Evolutionary conservation across 2,888 invertebrate species (phyloP), one percentile per base, ranked within the genome.

Genomic region (Stomorhina lunata): DNA sequence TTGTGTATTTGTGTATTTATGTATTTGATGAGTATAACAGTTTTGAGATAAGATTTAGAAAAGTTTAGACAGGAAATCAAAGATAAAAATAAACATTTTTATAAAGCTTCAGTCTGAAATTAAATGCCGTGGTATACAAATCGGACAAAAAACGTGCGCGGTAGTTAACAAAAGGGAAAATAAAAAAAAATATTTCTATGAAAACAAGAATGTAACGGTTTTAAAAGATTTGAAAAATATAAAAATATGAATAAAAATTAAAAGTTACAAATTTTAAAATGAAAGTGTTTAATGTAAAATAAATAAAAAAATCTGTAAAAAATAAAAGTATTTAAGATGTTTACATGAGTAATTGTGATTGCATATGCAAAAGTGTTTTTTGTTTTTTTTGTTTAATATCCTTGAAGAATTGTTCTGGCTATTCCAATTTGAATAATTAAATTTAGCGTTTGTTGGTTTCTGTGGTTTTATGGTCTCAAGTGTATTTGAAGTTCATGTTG

Each of bases 91-190:
- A 9, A 25, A 29, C 2, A 55, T 17, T 7, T 34, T 9, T 20
- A 43, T n/a, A 12, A 69, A 65, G 63, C 45, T 69, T 79, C 53
- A 82, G 82, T 82, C 79, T 34, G 29, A 12, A 79, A 65, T 61
- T 22, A 79, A 75, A 69, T 75, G 65, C 79, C 82, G 75, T 69
- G 71, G 79, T 43, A 69, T 71, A 22, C 1, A 71, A 75, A 69
- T 15, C 69, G 37, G 7, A 29, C 48, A 9, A 2, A 48, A 3
- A 22, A 50, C 55, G 61, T 40, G 45, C 50, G 12, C 61, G 77
- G 5, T 17, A 9, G 4, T 25, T 20, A 22, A 27, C 27, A 9
- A 9, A 50, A 45, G 22, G 4, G 22, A 40, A 69, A 48, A 68
- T 7, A 50, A 57, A 43, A 50, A 6, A 15, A 40, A 34, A 6